Conservation (phyloP, 2,888 invertebrate genomes). For the Polydrusus cervinus region DNA sequence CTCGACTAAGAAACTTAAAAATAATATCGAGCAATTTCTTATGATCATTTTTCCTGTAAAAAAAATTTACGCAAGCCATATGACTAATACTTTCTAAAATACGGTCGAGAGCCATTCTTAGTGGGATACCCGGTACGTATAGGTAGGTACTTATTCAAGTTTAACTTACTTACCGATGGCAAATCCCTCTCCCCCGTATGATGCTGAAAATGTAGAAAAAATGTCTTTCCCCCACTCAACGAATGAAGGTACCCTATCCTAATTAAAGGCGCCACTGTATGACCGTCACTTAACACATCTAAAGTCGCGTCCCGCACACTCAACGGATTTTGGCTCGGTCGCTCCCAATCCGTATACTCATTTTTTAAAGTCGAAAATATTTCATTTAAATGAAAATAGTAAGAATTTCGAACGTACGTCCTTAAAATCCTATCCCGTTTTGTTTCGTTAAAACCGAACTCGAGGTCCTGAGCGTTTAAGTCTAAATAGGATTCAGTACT, state of each 20-base stretch:
- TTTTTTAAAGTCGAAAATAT: slow-evolving; percentile 93
- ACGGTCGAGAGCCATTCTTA: too few relatives aligned
- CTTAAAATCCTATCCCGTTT: slow-evolving; percentile 89
- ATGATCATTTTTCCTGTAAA: too few relatives aligned
- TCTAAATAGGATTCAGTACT: slow-evolving; percentile 88
- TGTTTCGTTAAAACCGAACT: slow-evolving; percentile 94
- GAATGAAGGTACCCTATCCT: slow-evolving; percentile 87
- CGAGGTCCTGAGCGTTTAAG: slow-evolving; percentile 87
- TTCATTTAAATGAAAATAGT: slow-evolving; percentile 95
- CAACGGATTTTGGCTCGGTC: slow-evolving; percentile 88
- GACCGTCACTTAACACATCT: slow-evolving; percentile 92
- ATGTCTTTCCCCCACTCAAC: slow-evolving; percentile 84
- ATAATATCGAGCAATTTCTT: too few relatives aligned
- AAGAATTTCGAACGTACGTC: slow-evolving; percentile 95
- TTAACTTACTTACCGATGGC: slow-evolving; percentile 75
- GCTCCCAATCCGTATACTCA: slow-evolving; percentile 97
- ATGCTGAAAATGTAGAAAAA: slow-evolving; percentile 91
- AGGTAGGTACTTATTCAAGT: too few relatives aligned
- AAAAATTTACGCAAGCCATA: too few relatives aligned
- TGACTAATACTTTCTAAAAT: too few relatives aligned
- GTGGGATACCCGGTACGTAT: too few relatives aligned
- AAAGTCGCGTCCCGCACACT: slow-evolving; percentile 90
- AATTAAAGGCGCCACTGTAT: slow-evolving; percentile 90
- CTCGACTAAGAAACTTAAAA: too few relatives aligned
- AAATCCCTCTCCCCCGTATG: slow-evolving; percentile 83